phyloP scores from a whole-genome alignment of 2,797 vertebrate genomes.

The Gadopsis bispinosus region DNA sequence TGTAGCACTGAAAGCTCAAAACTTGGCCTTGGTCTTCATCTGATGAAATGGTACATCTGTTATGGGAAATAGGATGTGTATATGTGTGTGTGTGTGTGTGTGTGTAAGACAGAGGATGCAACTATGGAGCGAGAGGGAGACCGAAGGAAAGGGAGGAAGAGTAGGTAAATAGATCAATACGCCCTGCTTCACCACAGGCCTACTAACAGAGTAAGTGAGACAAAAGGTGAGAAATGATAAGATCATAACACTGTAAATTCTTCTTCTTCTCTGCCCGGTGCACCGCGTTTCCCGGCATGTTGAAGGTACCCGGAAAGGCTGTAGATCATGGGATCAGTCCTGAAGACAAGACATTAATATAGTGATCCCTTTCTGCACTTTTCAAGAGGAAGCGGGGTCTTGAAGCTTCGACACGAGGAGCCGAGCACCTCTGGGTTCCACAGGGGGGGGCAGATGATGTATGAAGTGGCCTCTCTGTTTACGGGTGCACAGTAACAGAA shows the following conservation, averaged over 20 bases:
- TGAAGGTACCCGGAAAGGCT: constrained; percentile 22
- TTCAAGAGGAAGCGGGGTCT: constrained; percentile 43
- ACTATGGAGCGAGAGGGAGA: constrained; percentile 30
- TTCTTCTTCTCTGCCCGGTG: constrained; percentile 20
- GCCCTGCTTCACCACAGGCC: constrained; percentile 34
- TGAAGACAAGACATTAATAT: constrained; percentile 37
- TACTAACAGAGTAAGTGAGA: constrained; percentile 55
- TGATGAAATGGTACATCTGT: constrained; percentile 80
- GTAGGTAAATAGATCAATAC: constrained; percentile 69
- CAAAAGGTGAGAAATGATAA: constrained; percentile 66
- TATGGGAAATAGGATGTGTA: constrained; percentile 70
- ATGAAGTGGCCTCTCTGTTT: constrained; percentile 72
- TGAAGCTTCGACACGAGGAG: constrained; percentile 32
- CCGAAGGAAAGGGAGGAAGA: constrained; percentile 36
- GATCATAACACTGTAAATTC: constrained; percentile 60
- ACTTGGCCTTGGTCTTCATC: constrained; percentile 77
- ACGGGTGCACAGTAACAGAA: constrained; percentile 72
- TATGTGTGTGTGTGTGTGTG: constrained; percentile 11
- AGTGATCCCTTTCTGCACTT: constrained; percentile 55
- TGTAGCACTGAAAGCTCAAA: constrained; percentile 69
- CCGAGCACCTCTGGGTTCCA: constrained; percentile 48
- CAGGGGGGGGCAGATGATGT: constrained; percentile 56
- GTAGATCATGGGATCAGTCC: constrained; percentile 38
- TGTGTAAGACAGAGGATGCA: not conserved
- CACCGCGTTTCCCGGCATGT: constrained; percentile 24